Percentiles rank a stretch among this genome's conserved stretches.
Conservation (phyloP, 2,113 vertebrate genomes). For the Meleagris gallopavo region DNA sequence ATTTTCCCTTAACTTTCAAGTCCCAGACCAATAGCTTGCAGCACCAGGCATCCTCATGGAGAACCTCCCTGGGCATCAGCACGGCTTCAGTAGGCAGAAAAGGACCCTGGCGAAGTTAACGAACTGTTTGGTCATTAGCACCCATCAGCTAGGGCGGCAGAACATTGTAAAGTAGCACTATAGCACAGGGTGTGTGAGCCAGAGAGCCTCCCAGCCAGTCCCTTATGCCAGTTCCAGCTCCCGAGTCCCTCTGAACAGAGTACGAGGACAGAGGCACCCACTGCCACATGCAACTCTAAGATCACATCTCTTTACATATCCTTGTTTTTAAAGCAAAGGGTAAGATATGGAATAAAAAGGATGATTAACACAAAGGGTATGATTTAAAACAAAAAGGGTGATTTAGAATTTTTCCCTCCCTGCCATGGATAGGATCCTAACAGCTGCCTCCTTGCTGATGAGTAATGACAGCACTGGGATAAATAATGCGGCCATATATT, state of each 20-base stretch:
- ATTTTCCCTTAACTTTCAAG: not conserved
- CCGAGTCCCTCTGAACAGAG: not conserved
- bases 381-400: not conserved
- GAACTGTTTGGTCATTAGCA: not conserved
- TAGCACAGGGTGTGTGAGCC: fast-evolving
- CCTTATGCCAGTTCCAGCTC: not conserved
- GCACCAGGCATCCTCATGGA: not conserved
- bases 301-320: fast-evolving
- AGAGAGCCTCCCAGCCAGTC: fast-evolving
- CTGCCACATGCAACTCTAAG: fast-evolving
- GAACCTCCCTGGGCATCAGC: not conserved
- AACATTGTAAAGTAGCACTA: not conserved
- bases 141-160: not conserved
- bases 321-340: not conserved
- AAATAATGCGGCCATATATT: not conserved
- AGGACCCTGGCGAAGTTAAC: not conserved
- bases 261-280: not conserved
- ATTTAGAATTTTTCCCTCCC: not conserved
- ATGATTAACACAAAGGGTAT: not conserved
- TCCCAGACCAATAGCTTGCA: not conserved
- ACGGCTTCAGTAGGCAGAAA: not conserved
- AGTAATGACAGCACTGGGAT: not conserved
- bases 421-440: not conserved
- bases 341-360: not conserved
- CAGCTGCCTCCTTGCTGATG: not conserved